Evolutionary conservation across 2,888 invertebrate species (phyloP), one percentile per base, ranked within the genome.

Genomic region (Drosophila pseudotalamancana): DNA sequence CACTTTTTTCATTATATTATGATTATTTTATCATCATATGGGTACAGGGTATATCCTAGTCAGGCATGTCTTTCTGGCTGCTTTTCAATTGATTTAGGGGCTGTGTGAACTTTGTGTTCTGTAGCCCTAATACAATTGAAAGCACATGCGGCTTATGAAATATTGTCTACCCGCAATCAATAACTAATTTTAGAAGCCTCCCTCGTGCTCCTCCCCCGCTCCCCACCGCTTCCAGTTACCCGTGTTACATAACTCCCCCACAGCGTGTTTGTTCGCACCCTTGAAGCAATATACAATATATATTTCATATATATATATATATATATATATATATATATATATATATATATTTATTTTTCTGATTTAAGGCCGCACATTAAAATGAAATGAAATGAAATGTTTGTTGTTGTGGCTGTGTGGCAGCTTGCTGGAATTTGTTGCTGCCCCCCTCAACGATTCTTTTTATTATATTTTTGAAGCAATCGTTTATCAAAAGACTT

Each of bases 281-380:
- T 60, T 49, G 39, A 34, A 34, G 51, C 39, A n/a, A n/a, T n/a
- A n/a, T n/a, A n/a, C n/a, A n/a, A n/a, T n/a, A n/a, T n/a, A n/a
- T n/a, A n/a, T n/a, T n/a, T n/a, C n/a, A n/a, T n/a, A n/a, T n/a
- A n/a, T n/a, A n/a, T n/a, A 27, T 8, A 23, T 55, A 27, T 27
- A 43, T 23, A 25, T 14, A 40, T 40, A 25, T 25, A 23, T 40
- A 11, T 40, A 16, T 42, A 25, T 42, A 25, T 42, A 18, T 16
- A 6, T 34, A n/a, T 18, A 3, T 27, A 16, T 42, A 43, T 27
- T 18, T 43, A 29, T 29, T 1, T 48, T 55, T 49, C 32, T 82
- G 83, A 81, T 81, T 75, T 81, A 81, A 82, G 72, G 72, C 79
- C 78, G 59, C 50, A 62, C 78, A 78, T 81, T 78, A 78, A 70